phyloP scores from a whole-genome alignment of 2,797 vertebrate genomes.

The Gymnoscopelus microlampas region DNA sequence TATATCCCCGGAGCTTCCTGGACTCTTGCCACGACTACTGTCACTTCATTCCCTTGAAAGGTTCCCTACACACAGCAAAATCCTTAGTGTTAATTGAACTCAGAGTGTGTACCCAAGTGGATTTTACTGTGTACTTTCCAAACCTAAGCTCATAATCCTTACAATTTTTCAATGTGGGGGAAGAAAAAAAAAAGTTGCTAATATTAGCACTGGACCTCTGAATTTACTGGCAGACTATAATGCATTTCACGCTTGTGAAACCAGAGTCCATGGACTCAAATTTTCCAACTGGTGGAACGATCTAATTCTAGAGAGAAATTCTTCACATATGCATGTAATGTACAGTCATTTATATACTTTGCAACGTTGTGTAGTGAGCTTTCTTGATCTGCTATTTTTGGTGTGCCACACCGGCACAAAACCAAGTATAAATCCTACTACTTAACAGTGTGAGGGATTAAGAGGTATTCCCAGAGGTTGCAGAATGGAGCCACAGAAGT shows the following conservation, averaged over 20 bases:
- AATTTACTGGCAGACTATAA: conserved; percentile 70
- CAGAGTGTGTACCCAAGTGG: no score
- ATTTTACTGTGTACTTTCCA: conserved; percentile 48
- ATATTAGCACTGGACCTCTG: conserved; percentile 72
- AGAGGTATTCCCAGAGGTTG: no score
- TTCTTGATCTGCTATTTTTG: no score
- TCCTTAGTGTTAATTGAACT: no score
- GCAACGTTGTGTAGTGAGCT: no score
- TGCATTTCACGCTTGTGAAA: conserved; percentile 68
- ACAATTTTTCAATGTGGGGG: conserved; percentile 70
- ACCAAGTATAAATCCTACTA: no score
- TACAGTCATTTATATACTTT: no score
- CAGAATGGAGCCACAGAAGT: no score
- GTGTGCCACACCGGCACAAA: no score
- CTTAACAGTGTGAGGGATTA: no score
- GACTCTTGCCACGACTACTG: conserved; percentile 52
- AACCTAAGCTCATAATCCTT: conserved; percentile 81
- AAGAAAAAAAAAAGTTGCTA: background rate
- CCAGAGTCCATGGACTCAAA: conserved; percentile 36
- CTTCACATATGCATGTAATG: no score
- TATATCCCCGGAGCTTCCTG: conserved; percentile 70
- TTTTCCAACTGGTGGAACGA: background rate
- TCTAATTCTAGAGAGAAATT: background rate
- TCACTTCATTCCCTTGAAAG: conserved; percentile 50
- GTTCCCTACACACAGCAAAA: conserved; percentile 16